phyloP scores from a whole-genome alignment of 2,113 vertebrate species.

The Peromyscus californicus region DNA sequence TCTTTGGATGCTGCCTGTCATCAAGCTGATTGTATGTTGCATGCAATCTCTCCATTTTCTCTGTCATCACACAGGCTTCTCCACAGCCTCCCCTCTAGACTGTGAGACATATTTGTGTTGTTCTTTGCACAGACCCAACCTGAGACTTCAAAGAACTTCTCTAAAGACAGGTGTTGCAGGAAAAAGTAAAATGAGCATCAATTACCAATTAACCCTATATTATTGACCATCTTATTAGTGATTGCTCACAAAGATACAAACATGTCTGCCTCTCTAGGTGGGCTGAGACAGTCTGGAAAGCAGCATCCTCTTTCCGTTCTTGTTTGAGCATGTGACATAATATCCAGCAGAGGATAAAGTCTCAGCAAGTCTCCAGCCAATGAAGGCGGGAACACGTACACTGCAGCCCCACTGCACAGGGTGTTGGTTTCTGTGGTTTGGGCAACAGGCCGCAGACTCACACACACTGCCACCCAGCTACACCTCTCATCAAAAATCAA shows the following conservation, averaged over 20 bases:
- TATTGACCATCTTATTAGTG: neutral
- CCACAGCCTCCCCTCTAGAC: neutral
- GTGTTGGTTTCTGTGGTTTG: neutral
- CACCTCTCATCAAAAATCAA: neutral
- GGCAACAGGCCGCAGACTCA: neutral
- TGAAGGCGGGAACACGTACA: neutral
- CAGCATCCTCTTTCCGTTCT: neutral
- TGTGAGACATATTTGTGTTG: neutral
- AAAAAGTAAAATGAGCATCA: neutral
- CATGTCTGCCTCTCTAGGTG: neutral
- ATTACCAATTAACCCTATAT: neutral
- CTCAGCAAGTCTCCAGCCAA: neutral
- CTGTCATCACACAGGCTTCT: neutral
- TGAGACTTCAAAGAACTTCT: neutral
- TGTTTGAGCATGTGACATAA: neutral
- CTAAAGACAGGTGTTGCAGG: neutral
- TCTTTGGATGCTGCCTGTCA: neutral
- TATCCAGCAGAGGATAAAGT: neutral
- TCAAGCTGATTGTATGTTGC: neutral
- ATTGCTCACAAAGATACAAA: neutral
- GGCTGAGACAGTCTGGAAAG: neutral
- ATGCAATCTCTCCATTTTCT: neutral
- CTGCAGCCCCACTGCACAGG: neutral
- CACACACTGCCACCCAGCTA: too few relatives aligned
- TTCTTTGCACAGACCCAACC: neutral